Evolutionary conservation across 2,888 invertebrate species (phyloP), one percentile per base, ranked within the genome.

Genomic region (Phyto melanocephala): DNA sequence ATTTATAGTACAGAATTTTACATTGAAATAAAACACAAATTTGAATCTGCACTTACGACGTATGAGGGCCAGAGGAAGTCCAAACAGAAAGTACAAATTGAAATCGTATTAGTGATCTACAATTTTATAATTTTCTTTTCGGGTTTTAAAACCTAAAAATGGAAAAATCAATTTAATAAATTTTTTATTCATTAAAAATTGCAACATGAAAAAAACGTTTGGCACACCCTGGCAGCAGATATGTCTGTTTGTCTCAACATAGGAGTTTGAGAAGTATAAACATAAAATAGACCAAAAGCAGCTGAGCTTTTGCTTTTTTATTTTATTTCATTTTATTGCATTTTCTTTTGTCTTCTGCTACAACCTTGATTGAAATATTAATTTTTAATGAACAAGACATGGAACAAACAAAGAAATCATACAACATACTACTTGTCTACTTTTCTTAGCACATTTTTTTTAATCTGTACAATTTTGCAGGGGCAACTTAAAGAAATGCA

Each of bases 261-360:
- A 17, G 15, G 6, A 5, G 42, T 11, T 24, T 28, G 1, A 5
- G n/a, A 1, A 33, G 56, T 3, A 58, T 35, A 20, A 52, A 35
- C 20, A 86, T 84, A 84, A 86, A 86, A 86, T 87, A 86, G 87
- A 86, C 81, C 86, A 20, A 63, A 72, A 68, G 47, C 82, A 82
- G 82, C 79, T 79, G 82, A 79, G 82, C 79, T 79, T 75, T 79
- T 67, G 28, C 20, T 68, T 68, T 77, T 60, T 60, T 67, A 60
- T 33, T 50, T 33, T 10, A 17, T 35, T 56, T 65, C 45, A 37
- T 63, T 63, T 56, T 24, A 13, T 67, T 52, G 13, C 15, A 0
- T 74, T 52, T 52, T 68, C 54, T 56, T 45, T 68, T 74, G 37
- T 76, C 24, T 70, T 62, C 58, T 65, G 35, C 67, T 76, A 56